Conservation (phyloP, 2,888 invertebrate genomes). For the Lasioglossum figueresi region DNA sequence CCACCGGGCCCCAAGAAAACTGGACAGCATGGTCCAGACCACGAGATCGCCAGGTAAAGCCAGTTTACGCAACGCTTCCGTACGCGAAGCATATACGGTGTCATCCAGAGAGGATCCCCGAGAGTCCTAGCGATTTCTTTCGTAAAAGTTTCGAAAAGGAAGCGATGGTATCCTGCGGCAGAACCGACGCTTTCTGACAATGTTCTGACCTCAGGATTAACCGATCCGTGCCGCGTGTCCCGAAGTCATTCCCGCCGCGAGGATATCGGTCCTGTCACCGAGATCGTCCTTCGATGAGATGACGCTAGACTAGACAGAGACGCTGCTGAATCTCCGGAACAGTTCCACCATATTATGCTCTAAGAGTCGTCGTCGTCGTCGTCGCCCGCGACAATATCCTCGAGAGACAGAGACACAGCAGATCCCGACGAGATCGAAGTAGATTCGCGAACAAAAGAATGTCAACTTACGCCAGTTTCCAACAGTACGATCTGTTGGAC, state of each 20-base stretch:
- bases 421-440: constrained; percentile 1
- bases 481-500: constrained; percentile 79
- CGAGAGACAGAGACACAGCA: background rate
- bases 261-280: background rate
- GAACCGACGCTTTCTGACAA: background rate
- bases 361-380: background rate
- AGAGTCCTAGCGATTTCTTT: constrained; percentile 24
- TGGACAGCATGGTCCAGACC: constrained; percentile 82
- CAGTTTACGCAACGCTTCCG: constrained; percentile 81
- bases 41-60: constrained; percentile 80
- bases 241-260: background rate
- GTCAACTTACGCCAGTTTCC: constrained; percentile 71
- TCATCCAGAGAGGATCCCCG: constrained; percentile 32
- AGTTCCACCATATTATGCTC: background rate
- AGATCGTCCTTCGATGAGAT: constrained; percentile 3
- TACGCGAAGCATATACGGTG: constrained; percentile 74
- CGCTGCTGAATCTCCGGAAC: background rate
- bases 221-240: background rate
- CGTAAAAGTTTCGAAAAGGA: background rate
- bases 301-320: constrained; percentile 20
- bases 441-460: constrained; percentile 46
- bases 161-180: constrained; percentile 20
- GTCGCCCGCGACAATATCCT: background rate
- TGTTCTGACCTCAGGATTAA: constrained; percentile 10
- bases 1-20: constrained; percentile 76